Evolutionary conservation across 2,797 vertebrate genomes (phyloP), one percentile per base, ranked within the genome.

Genomic region (Coreius guichenoti): DNA sequence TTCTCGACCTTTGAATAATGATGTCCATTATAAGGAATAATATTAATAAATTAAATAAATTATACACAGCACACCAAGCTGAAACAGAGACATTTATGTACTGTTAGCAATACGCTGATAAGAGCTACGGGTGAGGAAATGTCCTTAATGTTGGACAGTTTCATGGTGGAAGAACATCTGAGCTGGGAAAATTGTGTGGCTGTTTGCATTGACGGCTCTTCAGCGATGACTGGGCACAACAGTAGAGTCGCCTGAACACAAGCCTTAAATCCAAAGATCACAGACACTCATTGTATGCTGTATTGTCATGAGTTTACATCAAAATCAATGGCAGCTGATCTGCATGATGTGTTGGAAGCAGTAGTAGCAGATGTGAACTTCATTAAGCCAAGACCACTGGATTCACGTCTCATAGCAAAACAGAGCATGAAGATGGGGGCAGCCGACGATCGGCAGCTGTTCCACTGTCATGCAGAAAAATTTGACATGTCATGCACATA

Each of bases 201-300:
- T 31, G 63, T 67, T 31, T 31, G 29, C 29, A 17, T 13, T 68
- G 76, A 61, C 2, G 17, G 33, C 43, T 23, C 51, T 5, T 33
- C 36, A 63, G 56, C 56, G 39, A 63, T 63, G 36, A 79, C 76
- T 13, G 56, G 31, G 36, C 17, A 80, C 8, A 68, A 14, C 7
- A 49, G 11, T 33, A 26, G 39, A 67, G 78, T 49, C 26, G 33
- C 7, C n/a, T 3, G 29, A 69, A 21, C 45, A 36, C 16, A 81
- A 81, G 67, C 31, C 13, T 26, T 29, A 39, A 56, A 81, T 51
- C 65, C 67, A 69, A 43, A 70, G 19, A 81, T 70, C 13, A 8
- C 14, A 69, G 67, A 8, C 26, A 70, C 49, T 51, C 47, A 43
- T 5, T 81, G 80, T 81, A 70, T 70, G 69, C 69, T 73, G 3